Percentiles rank a stretch among this genome's conserved stretches.
phyloP scores from a whole-genome alignment of 2,797 vertebrate genomes.

The Lacerta bilineata region DNA sequence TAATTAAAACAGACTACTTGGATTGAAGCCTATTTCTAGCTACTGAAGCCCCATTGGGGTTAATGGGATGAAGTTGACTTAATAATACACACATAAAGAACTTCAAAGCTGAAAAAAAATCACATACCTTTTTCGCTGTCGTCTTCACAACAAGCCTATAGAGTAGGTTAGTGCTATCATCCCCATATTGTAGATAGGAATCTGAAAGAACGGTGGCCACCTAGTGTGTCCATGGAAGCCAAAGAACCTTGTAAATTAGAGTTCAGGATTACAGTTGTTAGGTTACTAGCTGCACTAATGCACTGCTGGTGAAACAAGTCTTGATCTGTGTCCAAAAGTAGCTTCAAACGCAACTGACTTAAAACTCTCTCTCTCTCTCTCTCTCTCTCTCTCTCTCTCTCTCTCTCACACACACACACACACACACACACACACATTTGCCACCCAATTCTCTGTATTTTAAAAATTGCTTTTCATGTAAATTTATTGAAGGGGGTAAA shows the following conservation, averaged over 20 bases:
- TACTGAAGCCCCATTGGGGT: not conserved
- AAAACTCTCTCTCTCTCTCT: too few relatives aligned
- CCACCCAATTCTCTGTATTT: too few relatives aligned
- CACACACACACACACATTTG: too few relatives aligned
- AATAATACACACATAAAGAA: not conserved
- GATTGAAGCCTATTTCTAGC: not conserved
- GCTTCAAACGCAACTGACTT: not conserved
- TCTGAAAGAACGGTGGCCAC: not conserved
- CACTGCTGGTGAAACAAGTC: not conserved
- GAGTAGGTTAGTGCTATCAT: not conserved
- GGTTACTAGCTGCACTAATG: not conserved
- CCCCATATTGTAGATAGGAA: not conserved
- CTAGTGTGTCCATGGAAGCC: not conserved
- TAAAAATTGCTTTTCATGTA: too few relatives aligned
- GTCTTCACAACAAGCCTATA: not conserved
- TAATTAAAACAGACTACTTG: conserved; percentile 34
- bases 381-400: too few relatives aligned
- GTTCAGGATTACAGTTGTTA: not conserved
- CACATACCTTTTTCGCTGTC: not conserved
- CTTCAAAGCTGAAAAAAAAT: not conserved
- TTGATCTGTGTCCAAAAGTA: not conserved
- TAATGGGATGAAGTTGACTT: not conserved
- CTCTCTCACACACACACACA: too few relatives aligned
- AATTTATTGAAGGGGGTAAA: too few relatives aligned
- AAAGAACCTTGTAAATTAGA: not conserved